These are phyloP conservation scores for Hofmannophila pseudospretella DNA, from an alignment of 2,888 invertebrate species.

Conservation along the genomic window DNA sequence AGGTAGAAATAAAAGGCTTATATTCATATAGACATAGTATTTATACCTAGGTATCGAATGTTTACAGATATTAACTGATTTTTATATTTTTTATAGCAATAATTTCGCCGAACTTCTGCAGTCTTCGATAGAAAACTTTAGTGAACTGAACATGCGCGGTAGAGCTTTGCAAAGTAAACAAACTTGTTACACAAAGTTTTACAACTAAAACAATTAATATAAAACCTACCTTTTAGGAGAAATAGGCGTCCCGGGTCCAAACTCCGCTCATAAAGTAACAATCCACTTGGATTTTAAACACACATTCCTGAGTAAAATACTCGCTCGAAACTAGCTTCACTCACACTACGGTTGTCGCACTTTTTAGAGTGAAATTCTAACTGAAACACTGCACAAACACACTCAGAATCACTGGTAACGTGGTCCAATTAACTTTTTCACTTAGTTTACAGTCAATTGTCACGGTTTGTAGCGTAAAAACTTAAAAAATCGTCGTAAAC, in stretches of 20 bases:
- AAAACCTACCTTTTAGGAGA: constrained; percentile 47
- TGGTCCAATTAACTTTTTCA: constrained; percentile 34
- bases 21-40: too few relatives aligned
- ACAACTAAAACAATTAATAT: constrained; percentile 16
- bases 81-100: too few relatives aligned
- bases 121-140: constrained; percentile 21
- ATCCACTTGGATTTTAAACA: constrained; percentile 64
- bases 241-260: constrained; percentile 42
- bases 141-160: constrained; percentile 60
- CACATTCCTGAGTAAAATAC: constrained; percentile 68
- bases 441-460: constrained; percentile 37
- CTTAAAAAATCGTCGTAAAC: constrained; percentile 64
- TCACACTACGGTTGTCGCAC: constrained; percentile 53
- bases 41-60: too few relatives aligned
- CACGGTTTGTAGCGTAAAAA: constrained; percentile 49
- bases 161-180: constrained; percentile 57
- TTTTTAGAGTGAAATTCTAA: constrained; percentile 57
- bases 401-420: constrained; percentile 28
- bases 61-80: too few relatives aligned
- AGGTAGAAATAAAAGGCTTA: too few relatives aligned
- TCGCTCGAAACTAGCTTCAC: constrained; percentile 61
- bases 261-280: constrained; percentile 48
- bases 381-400: constrained; percentile 38
- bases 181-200: constrained; percentile 54
- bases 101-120: too few relatives aligned